phyloP scores from a whole-genome alignment of 2,113 vertebrate species.

The Podarcis muralis region DNA sequence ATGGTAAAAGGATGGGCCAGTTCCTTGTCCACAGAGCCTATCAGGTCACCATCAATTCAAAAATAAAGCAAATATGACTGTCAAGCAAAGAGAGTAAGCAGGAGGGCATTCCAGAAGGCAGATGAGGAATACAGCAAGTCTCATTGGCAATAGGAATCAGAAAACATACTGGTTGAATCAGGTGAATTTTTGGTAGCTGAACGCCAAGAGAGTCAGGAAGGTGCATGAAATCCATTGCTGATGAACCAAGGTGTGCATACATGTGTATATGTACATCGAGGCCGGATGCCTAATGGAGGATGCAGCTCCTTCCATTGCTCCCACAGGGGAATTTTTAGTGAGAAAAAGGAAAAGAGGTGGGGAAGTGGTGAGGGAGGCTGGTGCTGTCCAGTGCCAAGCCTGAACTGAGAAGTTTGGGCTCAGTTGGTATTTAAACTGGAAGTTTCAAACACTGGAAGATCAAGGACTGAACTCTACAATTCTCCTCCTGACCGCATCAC shows the following conservation, averaged over 20 bases:
- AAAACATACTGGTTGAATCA: neutral
- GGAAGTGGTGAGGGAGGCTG: neutral
- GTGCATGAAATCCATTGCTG: neutral
- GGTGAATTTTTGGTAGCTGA: neutral
- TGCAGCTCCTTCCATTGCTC: neutral
- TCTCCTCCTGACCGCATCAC: neutral
- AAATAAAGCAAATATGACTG: neutral
- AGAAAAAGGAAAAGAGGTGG: neutral
- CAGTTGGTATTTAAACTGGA: neutral
- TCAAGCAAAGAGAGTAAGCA: neutral
- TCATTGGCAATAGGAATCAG: neutral
- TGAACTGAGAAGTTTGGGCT: neutral
- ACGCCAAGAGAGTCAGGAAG: neutral
- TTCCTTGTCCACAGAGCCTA: neutral
- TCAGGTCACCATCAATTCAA: neutral
- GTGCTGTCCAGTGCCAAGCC: neutral
- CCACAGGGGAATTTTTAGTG: neutral
- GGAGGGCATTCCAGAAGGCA: neutral
- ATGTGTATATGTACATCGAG: neutral
- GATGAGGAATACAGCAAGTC: neutral
- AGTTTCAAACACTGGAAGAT: neutral
- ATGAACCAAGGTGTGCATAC: neutral
- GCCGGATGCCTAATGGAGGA: neutral
- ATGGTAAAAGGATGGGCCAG: neutral
- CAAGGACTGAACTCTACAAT: neutral